A percentile compares a stretch with the other conserved stretches of the same genome.
phyloP scores from a whole-genome alignment of 1,140 invertebrate genomes.

The Drosophila nigrodunni region DNA sequence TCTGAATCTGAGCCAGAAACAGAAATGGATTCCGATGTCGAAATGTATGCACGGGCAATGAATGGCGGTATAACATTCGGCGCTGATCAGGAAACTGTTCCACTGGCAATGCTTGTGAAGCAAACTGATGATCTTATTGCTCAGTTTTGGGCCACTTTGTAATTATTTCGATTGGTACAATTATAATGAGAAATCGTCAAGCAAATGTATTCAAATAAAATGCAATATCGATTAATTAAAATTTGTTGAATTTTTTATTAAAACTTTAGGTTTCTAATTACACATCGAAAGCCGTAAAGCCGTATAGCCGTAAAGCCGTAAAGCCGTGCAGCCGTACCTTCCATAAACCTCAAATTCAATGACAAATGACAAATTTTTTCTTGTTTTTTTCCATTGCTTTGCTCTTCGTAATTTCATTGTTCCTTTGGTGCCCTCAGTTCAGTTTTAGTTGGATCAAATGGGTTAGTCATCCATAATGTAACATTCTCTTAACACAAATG shows the following conservation, averaged over 20 bases:
- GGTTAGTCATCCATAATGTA: not conserved
- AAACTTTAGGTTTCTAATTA: not conserved
- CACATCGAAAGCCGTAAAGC: not conserved
- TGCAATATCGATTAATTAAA: not conserved
- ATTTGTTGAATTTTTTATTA: not conserved
- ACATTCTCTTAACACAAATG: no score
- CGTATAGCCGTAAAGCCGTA: not conserved
- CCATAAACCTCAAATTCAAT: not conserved
- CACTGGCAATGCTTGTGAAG: conserved; percentile 5
- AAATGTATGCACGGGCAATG: not conserved
- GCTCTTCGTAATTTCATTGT: not conserved
- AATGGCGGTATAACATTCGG: not conserved
- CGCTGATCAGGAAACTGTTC: not conserved
- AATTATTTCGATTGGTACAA: no score
- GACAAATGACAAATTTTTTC: not conserved
- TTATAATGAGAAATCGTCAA: no score
- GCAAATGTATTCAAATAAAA: conserved; percentile 2
- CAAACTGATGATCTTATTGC: conserved; percentile 4
- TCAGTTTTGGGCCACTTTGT: no score
- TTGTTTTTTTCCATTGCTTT: not conserved
- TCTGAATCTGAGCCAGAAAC: not conserved
- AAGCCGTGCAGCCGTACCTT: not conserved
- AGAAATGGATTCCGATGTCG: not conserved
- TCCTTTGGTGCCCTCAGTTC: not conserved
- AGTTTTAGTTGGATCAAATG: not conserved